Evolutionary conservation across 2,113 vertebrate genomes (phyloP).

Genomic region (Percina caprodes): DNA sequence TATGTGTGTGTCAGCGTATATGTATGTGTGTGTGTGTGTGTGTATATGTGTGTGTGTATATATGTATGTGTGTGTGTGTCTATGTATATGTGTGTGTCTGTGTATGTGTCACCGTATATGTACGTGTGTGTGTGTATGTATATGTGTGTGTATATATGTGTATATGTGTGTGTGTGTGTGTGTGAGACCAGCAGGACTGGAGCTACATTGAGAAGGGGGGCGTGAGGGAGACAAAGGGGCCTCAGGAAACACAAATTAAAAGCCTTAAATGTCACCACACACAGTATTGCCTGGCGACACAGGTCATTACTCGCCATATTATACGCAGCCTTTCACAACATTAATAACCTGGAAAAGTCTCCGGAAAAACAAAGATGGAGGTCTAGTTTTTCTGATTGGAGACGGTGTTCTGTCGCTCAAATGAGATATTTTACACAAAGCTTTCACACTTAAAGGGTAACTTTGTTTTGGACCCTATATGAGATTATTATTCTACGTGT

Average conservation of each 20-base stretch:
- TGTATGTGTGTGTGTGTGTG: too few relatives aligned
- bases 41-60: too few relatives aligned
- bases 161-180: conserved; percentile 79
- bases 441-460: too few relatives aligned
- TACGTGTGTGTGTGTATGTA: too few relatives aligned
- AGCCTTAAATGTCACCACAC: conserved; percentile 99
- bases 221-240: conserved; percentile 61
- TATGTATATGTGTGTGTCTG: too few relatives aligned
- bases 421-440: too few relatives aligned
- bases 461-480: too few relatives aligned
- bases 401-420: not conserved
- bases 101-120: too few relatives aligned
- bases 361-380: conserved; percentile 45
- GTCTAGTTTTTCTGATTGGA: not conserved
- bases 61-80: too few relatives aligned
- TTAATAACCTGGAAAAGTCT: conserved; percentile 97
- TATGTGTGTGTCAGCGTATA: too few relatives aligned
- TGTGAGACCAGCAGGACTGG: conserved; percentile 72
- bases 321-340: conserved; percentile 92
- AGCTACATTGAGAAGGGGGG: conserved; percentile 67
- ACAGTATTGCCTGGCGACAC: conserved; percentile 97
- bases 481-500: too few relatives aligned
- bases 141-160: too few relatives aligned
- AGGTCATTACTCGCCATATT: conserved; percentile 99
- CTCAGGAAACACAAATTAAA: conserved; percentile 95